Evolutionary conservation across 2,797 vertebrate species (phyloP).

Genomic region (Poecilia wingei): DNA sequence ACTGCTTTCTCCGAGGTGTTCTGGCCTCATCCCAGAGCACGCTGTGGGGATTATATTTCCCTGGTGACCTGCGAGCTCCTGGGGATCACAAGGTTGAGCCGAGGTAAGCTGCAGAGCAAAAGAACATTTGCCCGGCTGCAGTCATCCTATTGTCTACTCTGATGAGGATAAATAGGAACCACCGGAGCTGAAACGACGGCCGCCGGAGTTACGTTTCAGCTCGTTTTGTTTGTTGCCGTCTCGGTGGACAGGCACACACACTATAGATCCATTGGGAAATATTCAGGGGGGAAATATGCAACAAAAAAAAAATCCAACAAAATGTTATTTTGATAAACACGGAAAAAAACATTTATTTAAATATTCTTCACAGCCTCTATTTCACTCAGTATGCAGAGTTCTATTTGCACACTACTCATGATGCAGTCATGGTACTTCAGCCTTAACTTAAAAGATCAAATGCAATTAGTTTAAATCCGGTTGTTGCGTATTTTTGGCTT

Average conservation of each 20-base stretch:
- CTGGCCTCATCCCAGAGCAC: constrained; percentile 13
- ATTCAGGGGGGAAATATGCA: background rate
- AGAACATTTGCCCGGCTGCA: background rate
- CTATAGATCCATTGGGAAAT: background rate
- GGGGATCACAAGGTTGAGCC: constrained; percentile 15
- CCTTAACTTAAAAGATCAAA: background rate
- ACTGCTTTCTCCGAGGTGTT: constrained; percentile 2
- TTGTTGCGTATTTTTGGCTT: background rate
- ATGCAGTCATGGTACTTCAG: background rate
- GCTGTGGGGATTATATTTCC: constrained; percentile 9
- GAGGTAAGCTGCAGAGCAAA: constrained; percentile 4
- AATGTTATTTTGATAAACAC: background rate
- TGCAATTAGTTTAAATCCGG: background rate
- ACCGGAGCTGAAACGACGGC: background rate
- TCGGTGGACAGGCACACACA: background rate
- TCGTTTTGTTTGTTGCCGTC: background rate
- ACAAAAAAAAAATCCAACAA: background rate
- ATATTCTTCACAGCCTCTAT: background rate
- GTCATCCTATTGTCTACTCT: constrained; percentile 9
- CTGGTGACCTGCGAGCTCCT: constrained; percentile 6
- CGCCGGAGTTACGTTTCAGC: background rate
- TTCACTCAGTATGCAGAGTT: background rate
- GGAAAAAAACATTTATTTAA: background rate
- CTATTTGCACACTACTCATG: background rate
- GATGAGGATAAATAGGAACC: constrained; percentile 4